Evolutionary conservation across 2,797 vertebrate species (phyloP), one percentile per base, ranked within the genome.

Genomic region (Prunella strophiata): DNA sequence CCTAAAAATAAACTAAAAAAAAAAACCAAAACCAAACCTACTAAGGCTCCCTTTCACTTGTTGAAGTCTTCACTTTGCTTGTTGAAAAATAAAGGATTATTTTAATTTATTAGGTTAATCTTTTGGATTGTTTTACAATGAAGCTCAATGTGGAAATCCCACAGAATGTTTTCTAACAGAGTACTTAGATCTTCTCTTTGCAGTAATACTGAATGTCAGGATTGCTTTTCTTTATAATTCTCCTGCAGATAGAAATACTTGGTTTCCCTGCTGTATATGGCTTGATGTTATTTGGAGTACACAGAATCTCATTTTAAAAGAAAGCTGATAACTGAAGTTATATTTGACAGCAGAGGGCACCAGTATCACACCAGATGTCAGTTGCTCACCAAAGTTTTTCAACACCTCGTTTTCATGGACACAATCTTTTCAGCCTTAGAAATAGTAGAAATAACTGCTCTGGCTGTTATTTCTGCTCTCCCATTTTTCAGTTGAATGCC

Each of bases 271-370:
- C 5, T 68, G 19, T 71, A 4, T 73, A 32, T 29, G 18, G 10
- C 8, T 54, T 9, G 2, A 16, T 75, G 7, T 26, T 85, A 23
- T 59, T 59, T 71, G 32, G 20, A 65, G n/a, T 34, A 5, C 8
- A 7, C 7, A 11, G 27, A 76, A 67, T 16, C 5, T 73, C 1
- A 21, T 76, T 78, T 80, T 13, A 13, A 65, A 63, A 32, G 25
- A 7, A 61, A 81, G 7, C 11, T 34, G 26, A 5, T 43, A 14
- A 9, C 14, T 30, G 9, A 54, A 61, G 65, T 63, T 17, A 2
- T 18, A 22, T 11, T 50, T 51, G 32, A 13, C 96, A 86, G 72
- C 77, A 97, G 96, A 96, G 93, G 94, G 95, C 96, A 85, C 34
- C 61, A 77, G 13, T 29, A 26, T 66, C 43, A 11, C 18, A 54